Evolutionary conservation across 2,888 invertebrate species (phyloP).

Genomic region (Chrysolina americana): DNA sequence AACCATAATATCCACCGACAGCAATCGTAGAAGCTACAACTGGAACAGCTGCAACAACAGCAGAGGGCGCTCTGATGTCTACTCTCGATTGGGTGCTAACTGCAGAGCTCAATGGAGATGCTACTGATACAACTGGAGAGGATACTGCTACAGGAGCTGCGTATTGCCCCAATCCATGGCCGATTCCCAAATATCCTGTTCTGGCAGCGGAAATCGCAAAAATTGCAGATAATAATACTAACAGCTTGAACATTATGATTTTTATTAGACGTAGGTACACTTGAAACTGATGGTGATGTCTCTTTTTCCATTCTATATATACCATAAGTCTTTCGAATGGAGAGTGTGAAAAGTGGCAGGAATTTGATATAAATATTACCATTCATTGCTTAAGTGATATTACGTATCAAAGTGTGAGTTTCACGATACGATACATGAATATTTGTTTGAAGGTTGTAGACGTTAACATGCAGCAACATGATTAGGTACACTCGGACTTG

Average conservation of each 20-base stretch:
- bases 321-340: background rate
- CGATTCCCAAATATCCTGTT: background rate
- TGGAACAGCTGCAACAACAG: background rate
- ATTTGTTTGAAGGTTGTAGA: too few relatives aligned
- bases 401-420: background rate
- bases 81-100: background rate
- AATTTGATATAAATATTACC: background rate
- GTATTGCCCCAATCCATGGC: background rate
- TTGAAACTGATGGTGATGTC: background rate
- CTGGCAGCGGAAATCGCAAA: background rate
- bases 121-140: background rate
- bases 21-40: background rate
- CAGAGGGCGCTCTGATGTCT: background rate
- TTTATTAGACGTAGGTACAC: background rate
- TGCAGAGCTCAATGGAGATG: background rate
- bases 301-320: background rate
- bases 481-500: too few relatives aligned
- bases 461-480: too few relatives aligned
- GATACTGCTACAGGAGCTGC: background rate
- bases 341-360: background rate
- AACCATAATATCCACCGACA: background rate
- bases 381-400: background rate
- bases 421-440: too few relatives aligned
- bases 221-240: background rate
- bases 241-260: background rate